These are phyloP conservation scores for Polyploca ridens DNA, from an alignment of 2,888 invertebrate species.

Conservation along the genomic window DNA sequence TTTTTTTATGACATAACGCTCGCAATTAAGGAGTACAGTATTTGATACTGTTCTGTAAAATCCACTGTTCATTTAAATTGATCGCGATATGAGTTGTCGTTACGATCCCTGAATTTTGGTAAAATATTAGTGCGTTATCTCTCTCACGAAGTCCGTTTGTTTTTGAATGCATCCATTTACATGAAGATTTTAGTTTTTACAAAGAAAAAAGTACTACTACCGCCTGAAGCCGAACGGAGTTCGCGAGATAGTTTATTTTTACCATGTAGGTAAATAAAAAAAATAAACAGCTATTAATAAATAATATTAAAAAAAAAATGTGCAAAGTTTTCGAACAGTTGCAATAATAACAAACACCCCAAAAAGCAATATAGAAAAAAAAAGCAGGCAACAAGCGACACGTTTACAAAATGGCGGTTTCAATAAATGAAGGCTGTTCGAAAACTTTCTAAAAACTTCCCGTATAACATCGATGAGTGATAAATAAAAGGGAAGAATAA, in stretches of 20 bases:
- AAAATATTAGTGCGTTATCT: too few species aligned
- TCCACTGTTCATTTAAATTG: too few species aligned
- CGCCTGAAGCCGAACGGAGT: not conserved
- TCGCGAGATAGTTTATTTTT: too few species aligned
- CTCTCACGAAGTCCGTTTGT: too few species aligned
- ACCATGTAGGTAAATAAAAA: not conserved
- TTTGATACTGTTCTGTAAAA: too few species aligned
- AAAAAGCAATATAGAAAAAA: slow-evolving; percentile 53
- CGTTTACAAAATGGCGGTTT: slow-evolving; percentile 75
- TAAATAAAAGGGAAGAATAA: slow-evolving; percentile 63
- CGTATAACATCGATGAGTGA: slow-evolving; percentile 67
- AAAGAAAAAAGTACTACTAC: not conserved
- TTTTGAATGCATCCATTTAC: too few species aligned
- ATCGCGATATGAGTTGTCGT: too few species aligned
- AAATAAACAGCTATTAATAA: slow-evolving; percentile 21
- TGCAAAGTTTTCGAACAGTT: slow-evolving; percentile 87
- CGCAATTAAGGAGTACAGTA: too few species aligned
- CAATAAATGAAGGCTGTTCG: slow-evolving; percentile 87
- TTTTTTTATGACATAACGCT: too few species aligned
- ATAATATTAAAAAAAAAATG: slow-evolving; percentile 47
- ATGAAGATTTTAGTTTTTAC: too few species aligned
- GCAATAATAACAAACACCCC: slow-evolving; percentile 70
- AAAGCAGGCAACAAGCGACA: slow-evolving; percentile 54
- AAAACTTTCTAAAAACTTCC: slow-evolving; percentile 82
- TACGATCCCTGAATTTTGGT: too few species aligned